A percentile compares a stretch with the other conserved stretches of the same genome.
Conservation (phyloP, 2,113 vertebrate genomes). For the Hippolais icterina region DNA sequence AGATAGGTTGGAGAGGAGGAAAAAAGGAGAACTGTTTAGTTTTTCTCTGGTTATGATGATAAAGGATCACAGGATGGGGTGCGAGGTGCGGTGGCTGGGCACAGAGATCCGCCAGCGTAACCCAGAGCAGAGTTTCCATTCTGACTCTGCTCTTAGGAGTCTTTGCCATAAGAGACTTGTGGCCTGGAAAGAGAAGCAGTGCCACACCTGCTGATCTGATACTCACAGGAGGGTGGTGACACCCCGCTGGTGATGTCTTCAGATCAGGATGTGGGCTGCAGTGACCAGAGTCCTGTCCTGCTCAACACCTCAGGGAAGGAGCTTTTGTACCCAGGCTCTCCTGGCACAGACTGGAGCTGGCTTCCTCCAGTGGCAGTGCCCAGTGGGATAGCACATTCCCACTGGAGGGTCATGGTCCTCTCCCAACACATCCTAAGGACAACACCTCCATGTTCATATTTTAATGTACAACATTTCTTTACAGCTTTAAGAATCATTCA, state of each 20-base stretch:
- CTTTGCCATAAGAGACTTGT: not conserved
- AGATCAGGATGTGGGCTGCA: not conserved
- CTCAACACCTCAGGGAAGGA: rapidly evolving
- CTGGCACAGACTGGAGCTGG: not conserved
- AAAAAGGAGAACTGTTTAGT: not conserved
- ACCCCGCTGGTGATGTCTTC: not conserved
- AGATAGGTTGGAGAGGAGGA: not conserved
- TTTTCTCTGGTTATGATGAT: constrained; percentile 10
- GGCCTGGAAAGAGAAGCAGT: not conserved
- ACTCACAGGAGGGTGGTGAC: not conserved
- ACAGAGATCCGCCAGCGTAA: rapidly evolving
- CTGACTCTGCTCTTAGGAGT: not conserved
- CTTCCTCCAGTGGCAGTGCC: not conserved
- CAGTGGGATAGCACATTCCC: not conserved
- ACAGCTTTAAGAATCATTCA: not conserved
- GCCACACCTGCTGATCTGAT: not conserved
- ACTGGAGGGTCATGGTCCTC: not conserved
- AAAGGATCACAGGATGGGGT: not conserved
- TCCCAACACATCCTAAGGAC: not conserved
- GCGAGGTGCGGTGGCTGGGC: rapidly evolving
- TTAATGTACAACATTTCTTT: not conserved
- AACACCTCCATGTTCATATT: not conserved
- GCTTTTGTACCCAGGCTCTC: not conserved
- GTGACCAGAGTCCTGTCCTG: not conserved
- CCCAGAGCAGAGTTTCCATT: not conserved